Percentiles rank a stretch among this genome's conserved stretches.
These are phyloP conservation scores for Pararge aegeria DNA, from an alignment of 1,140 invertebrate genomes.

Conservation along the genomic window DNA sequence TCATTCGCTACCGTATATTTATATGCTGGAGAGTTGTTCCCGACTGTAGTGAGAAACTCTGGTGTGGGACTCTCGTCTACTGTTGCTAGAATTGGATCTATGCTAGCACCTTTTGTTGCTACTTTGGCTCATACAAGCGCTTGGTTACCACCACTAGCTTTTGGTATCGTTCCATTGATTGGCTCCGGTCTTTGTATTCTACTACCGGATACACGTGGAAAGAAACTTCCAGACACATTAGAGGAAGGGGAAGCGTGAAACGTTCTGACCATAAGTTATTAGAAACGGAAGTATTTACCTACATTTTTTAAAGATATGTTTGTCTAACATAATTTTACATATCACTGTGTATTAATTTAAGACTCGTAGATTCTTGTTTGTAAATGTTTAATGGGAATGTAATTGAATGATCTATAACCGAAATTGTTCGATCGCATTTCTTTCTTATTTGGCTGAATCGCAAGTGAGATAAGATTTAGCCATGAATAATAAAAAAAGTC, in stretches of 20 bases:
- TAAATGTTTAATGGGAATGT: background rate
- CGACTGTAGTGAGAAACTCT: constrained; percentile 81
- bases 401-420: too few relatives aligned
- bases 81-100: constrained; percentile 80
- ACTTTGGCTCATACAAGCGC: constrained; percentile 55
- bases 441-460: too few relatives aligned
- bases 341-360: background rate
- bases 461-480: too few relatives aligned
- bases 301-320: background rate
- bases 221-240: constrained; percentile 69
- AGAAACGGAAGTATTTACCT: background rate
- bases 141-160: constrained; percentile 84
- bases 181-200: constrained; percentile 83
- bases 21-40: constrained; percentile 81
- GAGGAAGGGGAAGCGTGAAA: constrained; percentile 67
- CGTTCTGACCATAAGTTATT: background rate
- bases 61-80: constrained; percentile 81
- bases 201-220: constrained; percentile 82
- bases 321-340: constrained; percentile 7
- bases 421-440: too few relatives aligned
- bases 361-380: background rate
- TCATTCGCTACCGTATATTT: constrained; percentile 81
- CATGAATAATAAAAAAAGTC: too few relatives aligned
- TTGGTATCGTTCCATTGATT: constrained; percentile 83
- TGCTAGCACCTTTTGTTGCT: constrained; percentile 79